Base-by-base conservation (phyloP, 2,888 invertebrate genomes). In the Pogonocherus hispidulus region DNA sequence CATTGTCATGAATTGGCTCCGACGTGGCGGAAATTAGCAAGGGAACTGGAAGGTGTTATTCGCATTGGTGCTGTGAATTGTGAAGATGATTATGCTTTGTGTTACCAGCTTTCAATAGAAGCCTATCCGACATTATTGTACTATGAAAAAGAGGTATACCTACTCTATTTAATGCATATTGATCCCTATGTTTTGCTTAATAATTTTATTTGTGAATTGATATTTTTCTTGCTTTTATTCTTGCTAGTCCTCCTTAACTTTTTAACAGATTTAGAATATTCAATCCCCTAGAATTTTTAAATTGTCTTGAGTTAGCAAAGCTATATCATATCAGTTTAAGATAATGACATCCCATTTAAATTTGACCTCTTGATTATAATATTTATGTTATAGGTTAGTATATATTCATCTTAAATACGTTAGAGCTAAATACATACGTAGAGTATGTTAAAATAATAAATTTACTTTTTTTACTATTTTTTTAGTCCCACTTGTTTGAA, bases 1-100 rank as follows among this genome's bases (percentile, higher is more conserved):
- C 95, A 95, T 75, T 96, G 96, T 81, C 95, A 95, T 82, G 89
- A 89, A 71, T 86, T 96, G 75, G 94, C 94, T 1, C 94, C 95
- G 6, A 88, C 90, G 84, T 96, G 96, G 96, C 89, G 94, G 66
- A 90, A 91, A 80, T 83, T 96, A 67, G 94, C 95, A 9, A 88
- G 90, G 76, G 89, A 92, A 77, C 88, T 95, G 72, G 92, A 94
- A 80, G 95, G 94, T 57, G 93, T 94, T 66, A 90, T 94, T 79
- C 86, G 90, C 84, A 77, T 96, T 62, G 96, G 92, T 35, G 95
- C 95, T 32, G 94, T 96, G 0, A 96, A 96, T 83, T 96, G 96
- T 85, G 93, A 93, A 85, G 94, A 95, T 82, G 93, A 95, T 80
- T 93, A 92, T 87, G 87, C 88, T 47, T 87, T 96, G 70, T 96